These are phyloP conservation scores for Xylocopa sonorina DNA, from an alignment of 1,140 invertebrate genomes.

Conservation along the genomic window DNA sequence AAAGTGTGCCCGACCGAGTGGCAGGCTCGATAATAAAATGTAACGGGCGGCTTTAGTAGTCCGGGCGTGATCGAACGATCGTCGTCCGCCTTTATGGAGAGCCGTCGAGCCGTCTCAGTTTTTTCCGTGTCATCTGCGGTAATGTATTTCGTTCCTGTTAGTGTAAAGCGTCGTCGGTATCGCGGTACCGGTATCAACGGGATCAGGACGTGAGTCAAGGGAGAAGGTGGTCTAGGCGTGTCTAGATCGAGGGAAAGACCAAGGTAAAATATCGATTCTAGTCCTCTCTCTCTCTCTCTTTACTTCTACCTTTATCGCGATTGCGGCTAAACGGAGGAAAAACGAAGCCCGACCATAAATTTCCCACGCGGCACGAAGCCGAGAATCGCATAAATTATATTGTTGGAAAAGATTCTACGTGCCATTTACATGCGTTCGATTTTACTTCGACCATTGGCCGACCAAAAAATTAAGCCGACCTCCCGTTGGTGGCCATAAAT, in stretches of 20 bases:
- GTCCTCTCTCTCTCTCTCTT: no score
- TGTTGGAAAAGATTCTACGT: not conserved
- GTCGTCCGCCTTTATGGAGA: conserved; percentile 54
- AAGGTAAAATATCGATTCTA: not conserved
- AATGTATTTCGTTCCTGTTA: conserved; percentile 55
- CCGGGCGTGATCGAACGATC: conserved; percentile 52
- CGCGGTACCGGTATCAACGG: not conserved
- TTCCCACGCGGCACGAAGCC: not conserved
- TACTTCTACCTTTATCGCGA: no score
- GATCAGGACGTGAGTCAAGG: not conserved
- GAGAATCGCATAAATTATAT: not conserved
- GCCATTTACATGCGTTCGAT: no score
- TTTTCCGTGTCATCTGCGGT: conserved; percentile 53
- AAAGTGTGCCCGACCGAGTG: conserved; percentile 26
- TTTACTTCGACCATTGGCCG: not conserved
- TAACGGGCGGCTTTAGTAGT: conserved; percentile 60
- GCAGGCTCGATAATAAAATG: conserved; percentile 68
- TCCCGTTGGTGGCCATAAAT: conserved; percentile 55
- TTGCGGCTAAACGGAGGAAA: no score
- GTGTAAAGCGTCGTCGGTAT: conserved; percentile 31
- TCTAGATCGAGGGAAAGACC: not conserved
- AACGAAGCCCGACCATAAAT: no score
- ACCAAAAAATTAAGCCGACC: conserved; percentile 58
- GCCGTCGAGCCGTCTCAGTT: conserved; percentile 61
- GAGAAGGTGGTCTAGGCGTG: not conserved